A percentile compares a stretch with the other conserved stretches of the same genome.
phyloP scores from a whole-genome alignment of 2,888 invertebrate genomes.

The Orthonevra nobilis region DNA sequence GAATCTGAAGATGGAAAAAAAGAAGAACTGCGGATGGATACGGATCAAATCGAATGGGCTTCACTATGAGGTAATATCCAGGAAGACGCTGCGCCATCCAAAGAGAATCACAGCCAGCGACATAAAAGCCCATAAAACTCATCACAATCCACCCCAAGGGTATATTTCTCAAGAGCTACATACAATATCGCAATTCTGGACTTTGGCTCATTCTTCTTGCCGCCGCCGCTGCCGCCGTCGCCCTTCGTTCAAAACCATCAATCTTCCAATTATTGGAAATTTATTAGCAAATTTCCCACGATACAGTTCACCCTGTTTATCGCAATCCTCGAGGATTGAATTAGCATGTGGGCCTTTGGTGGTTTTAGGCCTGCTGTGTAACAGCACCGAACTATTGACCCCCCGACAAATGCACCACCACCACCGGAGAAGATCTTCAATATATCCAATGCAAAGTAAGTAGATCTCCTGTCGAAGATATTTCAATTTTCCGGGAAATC shows the following conservation, averaged over 20 bases:
- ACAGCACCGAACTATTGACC: slow-evolving; percentile 58
- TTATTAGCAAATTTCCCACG: slow-evolving; percentile 78
- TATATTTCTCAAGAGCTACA: slow-evolving; percentile 40
- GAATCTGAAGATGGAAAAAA: neutral
- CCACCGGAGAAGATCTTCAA: slow-evolving; percentile 24
- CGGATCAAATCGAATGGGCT: slow-evolving; percentile 30
- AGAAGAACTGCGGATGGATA: slow-evolving; percentile 12
- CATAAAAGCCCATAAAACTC: slow-evolving; percentile 48
- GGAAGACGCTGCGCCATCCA: slow-evolving; percentile 35
- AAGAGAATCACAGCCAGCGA: slow-evolving; percentile 16
- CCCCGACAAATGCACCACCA: slow-evolving; percentile 38
- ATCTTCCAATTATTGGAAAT: slow-evolving; percentile 72
- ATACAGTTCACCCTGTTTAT: slow-evolving; percentile 73
- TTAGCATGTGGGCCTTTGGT: slow-evolving; percentile 42
- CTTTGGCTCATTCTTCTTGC: slow-evolving; percentile 18
- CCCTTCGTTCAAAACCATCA: slow-evolving; percentile 55
- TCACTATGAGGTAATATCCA: slow-evolving; percentile 49
- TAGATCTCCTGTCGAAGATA: slow-evolving; percentile 63
- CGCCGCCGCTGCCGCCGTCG: slow-evolving; percentile 5
- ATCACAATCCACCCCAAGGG: slow-evolving; percentile 34
- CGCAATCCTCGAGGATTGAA: slow-evolving; percentile 26
- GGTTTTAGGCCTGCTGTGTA: slow-evolving; percentile 9
- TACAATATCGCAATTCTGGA: slow-evolving; percentile 11
- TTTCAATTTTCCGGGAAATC: slow-evolving; percentile 67
- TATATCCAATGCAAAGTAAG: neutral